Base-by-base conservation (phyloP, 35 echinoderm and acorn worm genomes). In the Lytechinus variegatus region DNA sequence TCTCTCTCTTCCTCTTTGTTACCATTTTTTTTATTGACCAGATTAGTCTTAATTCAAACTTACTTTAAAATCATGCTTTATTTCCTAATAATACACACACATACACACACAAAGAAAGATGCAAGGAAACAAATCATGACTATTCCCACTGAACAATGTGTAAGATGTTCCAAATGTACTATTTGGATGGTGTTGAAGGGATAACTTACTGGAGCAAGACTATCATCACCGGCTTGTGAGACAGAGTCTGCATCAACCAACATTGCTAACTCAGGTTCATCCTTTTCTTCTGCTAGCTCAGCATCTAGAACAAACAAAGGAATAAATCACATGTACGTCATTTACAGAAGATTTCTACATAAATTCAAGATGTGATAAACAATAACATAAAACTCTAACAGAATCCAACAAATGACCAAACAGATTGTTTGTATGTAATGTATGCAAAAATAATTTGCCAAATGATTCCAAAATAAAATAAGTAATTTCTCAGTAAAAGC, bases 171-270 rank as follows among this genome's bases (percentile, higher is more conserved):
- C 5, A 58, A 9, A 11, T 58, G 56, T 56, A 1, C 27, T 27
- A 24, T 10, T 21, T 5, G 52, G 5, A 54, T 9, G 9, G 8
- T 21, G n/a, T 10, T 52, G n/a, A 52, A 52, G 88, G 5, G 16
- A 14, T 28, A 54, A 90, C 88, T 90, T 90, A 90, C 88, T 8
- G 52, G 29, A 33, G 88, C 52, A 54, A 90, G 27, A 79, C 16
- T 16, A 16, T 72, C 54, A 44, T 99, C 97, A 52, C 98, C 98
- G 87, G 97, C 98, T 52, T 96, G 95, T 57, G 98, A 97, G 19
- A 99, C 98, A 3, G 86, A 94, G 27, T 99, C 98, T 90, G 98
- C 98, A 54, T 97, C 95, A 24, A 99, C 94, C 33, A 98, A 79
- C 93, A 92, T 90, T 10, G 92, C 72, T 52, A 97, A 89, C 92